A percentile compares a stretch with the other conserved stretches of the same genome.
These are phyloP conservation scores for Pseudorhiza aurosa DNA, from an alignment of 30 jellyfish, hydroid and myxozoan genomes.

Conservation along the genomic window DNA sequence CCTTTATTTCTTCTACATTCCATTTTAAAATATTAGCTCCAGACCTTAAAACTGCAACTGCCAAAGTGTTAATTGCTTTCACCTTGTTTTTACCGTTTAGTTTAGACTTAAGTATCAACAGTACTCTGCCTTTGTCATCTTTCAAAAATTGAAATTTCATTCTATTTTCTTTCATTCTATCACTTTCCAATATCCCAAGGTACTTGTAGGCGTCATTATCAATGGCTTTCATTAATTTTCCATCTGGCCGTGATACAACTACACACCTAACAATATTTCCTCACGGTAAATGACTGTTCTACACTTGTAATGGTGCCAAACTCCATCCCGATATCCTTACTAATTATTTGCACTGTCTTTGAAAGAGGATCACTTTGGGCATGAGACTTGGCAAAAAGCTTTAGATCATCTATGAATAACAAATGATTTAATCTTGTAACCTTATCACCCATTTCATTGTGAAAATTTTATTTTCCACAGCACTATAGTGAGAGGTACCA, in stretches of 20 bases:
- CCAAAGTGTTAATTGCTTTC: constrained; percentile 25
- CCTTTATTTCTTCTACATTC: not conserved
- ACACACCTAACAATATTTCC: not conserved
- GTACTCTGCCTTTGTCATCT: constrained; percentile 5
- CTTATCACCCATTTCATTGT: not conserved
- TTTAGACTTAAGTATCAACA: constrained; percentile 16
- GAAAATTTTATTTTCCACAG: not conserved
- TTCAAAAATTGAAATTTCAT: constrained; percentile 7
- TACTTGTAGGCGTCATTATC: constrained; percentile 32
- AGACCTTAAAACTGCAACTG: constrained; percentile 7
- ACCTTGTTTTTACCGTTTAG: constrained; percentile 13
- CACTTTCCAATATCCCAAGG: constrained; percentile 34
- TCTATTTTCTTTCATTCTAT: constrained; percentile 12
- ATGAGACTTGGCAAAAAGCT: constrained; percentile 15
- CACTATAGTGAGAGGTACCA: constrained; percentile 20
- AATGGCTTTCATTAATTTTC: constrained; percentile 19
- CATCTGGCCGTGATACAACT: constrained; percentile 4
- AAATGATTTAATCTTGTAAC: constrained; percentile 6
- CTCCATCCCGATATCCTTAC: constrained; percentile 41
- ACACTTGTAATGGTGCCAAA: constrained; percentile 50
- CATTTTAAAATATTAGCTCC: constrained; percentile 25
- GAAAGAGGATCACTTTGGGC: constrained; percentile 1
- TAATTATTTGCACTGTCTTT: constrained; percentile 10
- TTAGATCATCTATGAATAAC: constrained; percentile 37
- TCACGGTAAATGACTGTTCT: not conserved